Percentiles rank a stretch among this genome's conserved stretches.
phyloP scores from a whole-genome alignment of 2,888 invertebrate genomes.

The Drosophila colorata region DNA sequence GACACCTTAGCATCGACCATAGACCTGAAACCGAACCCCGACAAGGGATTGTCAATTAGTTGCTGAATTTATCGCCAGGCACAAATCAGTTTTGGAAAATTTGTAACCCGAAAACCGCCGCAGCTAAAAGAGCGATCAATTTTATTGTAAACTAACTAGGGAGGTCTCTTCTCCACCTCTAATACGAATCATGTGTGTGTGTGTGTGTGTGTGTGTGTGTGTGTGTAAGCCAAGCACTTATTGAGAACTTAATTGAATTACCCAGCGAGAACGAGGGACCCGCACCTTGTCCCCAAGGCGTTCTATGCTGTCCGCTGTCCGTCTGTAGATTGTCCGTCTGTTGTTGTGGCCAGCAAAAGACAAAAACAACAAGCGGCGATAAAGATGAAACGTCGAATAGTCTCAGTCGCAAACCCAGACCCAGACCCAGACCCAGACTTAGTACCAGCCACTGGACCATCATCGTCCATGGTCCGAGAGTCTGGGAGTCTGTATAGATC shows the following conservation, averaged over 20 bases:
- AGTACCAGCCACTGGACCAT: slow-evolving; percentile 24
- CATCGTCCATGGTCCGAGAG: slow-evolving; percentile 28
- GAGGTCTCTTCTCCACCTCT: slow-evolving; percentile 53
- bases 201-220: slow-evolving; percentile 21
- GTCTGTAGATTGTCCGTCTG: slow-evolving; percentile 37
- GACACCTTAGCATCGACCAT: too few species aligned
- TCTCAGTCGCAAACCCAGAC: slow-evolving; percentile 13
- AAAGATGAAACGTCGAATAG: slow-evolving; percentile 45
- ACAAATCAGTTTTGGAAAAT: slow-evolving; percentile 81
- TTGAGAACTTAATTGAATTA: slow-evolving; percentile 80
- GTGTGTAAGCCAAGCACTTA: slow-evolving; percentile 65
- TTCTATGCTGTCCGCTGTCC: slow-evolving; percentile 38
- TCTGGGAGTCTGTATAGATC: slow-evolving; percentile 7
- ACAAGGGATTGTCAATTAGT: slow-evolving; percentile 77
- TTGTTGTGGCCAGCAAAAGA: slow-evolving; percentile 57
- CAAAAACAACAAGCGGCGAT: slow-evolving; percentile 55
- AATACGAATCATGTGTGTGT: slow-evolving; percentile 27
- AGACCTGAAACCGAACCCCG: slow-evolving; percentile 39
- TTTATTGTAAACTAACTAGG: slow-evolving; percentile 67
- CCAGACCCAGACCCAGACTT: slow-evolving; percentile 12
- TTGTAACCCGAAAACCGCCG: slow-evolving; percentile 64
- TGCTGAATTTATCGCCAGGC: slow-evolving; percentile 76
- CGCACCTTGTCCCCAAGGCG: slow-evolving; percentile 68
- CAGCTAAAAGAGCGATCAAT: slow-evolving; percentile 78
- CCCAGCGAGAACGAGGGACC: slow-evolving; percentile 47